Evolutionary conservation across 2,797 vertebrate genomes (phyloP).

Genomic region (Petrocephalus sullivani): DNA sequence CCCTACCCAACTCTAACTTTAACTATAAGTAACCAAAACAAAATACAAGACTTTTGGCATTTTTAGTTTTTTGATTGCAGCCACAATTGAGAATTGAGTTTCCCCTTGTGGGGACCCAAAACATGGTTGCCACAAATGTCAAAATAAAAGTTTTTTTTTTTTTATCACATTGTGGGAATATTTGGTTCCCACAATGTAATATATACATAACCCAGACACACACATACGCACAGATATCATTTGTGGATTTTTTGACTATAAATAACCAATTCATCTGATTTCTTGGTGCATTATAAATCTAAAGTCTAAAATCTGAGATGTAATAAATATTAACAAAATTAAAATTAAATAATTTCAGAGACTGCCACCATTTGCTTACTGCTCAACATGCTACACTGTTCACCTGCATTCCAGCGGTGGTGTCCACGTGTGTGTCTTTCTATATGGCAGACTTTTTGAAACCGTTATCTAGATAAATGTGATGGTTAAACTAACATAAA

Average conservation of each 20-base stretch:
- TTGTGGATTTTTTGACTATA: not conserved
- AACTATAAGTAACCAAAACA: not conserved
- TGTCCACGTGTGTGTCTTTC: not conserved
- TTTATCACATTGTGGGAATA: not conserved
- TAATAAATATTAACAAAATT: not conserved
- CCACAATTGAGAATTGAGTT: not conserved
- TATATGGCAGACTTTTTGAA: not conserved
- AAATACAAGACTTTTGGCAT: not conserved
- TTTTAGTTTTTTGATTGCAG: not conserved
- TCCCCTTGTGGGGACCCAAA: not conserved
- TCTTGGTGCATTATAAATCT: not conserved
- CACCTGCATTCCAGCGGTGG: not conserved
- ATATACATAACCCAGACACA: not conserved
- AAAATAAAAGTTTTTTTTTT: not conserved
- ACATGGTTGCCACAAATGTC: not conserved
- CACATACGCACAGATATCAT: not conserved
- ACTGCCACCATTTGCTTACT: not conserved
- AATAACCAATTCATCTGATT: not conserved
- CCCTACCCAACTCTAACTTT: not conserved
- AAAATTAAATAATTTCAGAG: not conserved
- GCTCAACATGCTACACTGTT: not conserved
- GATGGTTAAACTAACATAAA: not conserved
- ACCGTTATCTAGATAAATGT: not conserved
- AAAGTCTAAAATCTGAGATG: not conserved
- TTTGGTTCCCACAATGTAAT: not conserved